These are phyloP conservation scores for Drosophila buzzatii DNA, from an alignment of 2,888 invertebrate genomes.

Conservation along the genomic window DNA sequence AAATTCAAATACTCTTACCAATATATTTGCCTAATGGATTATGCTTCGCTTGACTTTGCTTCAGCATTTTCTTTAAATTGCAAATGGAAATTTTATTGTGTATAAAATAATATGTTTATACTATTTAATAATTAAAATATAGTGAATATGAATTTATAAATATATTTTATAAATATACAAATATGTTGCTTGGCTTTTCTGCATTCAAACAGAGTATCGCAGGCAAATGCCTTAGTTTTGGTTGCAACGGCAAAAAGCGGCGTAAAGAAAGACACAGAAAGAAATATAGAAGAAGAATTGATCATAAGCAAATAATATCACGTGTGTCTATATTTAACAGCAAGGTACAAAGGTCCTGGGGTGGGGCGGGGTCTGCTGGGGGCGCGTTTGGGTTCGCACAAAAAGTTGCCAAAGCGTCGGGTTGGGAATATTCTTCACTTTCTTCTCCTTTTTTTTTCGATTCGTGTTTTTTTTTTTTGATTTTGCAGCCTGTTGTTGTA, in stretches of 20 bases:
- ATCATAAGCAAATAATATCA: conserved; percentile 37
- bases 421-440: conserved; percentile 15
- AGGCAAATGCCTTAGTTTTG: conserved; percentile 15
- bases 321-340: conserved; percentile 24
- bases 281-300: not conserved
- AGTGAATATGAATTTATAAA: too few relatives aligned
- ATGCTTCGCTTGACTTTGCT: not conserved
- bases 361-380: too few relatives aligned
- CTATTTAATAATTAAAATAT: too few relatives aligned
- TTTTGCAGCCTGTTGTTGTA: conserved; percentile 52
- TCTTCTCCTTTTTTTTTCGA: not conserved
- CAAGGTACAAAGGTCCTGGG: not conserved
- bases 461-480: conserved; percentile 10
- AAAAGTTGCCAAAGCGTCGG: conserved; percentile 33
- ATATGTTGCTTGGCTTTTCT: not conserved
- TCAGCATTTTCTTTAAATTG: not conserved
- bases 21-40: conserved; percentile 2
- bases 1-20: conserved; percentile 6
- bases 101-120: too few relatives aligned
- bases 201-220: not conserved
- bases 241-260: conserved; percentile 16
- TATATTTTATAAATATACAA: too few relatives aligned
- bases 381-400: not conserved
- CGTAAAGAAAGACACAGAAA: not conserved
- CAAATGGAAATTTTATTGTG: not conserved